Evolutionary conservation across 2,888 invertebrate species (phyloP), one percentile per base, ranked within the genome.

Genomic region (Lottia gigantea): DNA sequence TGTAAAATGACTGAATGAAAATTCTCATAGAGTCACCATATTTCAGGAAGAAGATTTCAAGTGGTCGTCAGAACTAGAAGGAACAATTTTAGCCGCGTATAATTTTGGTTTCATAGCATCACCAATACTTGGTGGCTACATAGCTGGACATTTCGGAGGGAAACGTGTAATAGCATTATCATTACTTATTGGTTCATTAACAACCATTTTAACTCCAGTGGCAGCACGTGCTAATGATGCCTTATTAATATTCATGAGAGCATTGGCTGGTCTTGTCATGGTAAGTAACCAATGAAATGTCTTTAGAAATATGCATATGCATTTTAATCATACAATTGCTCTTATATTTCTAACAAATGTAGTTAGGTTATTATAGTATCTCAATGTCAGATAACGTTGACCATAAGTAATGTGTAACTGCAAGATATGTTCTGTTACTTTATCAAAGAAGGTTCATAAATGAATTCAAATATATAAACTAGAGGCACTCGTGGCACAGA

Each of bases 101-200:
- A 86, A 84, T 79, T 84, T 82, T 75, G 87, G 87, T 19, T 86
- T 86, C 71, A 79, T 85, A 62, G 66, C 81, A 46, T 85, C 85
- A 0, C 87, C 86, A 47, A 67, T 86, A 19, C 79, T 83, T 25
- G 86, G 85, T 8, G 86, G 86, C 1, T 82, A 81, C 77, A 83
- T 95, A 26, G 93, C 95, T 0, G 95, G 95, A 80, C 91, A 91
- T 80, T 94, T 94, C 76, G 95, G 95, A 26, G 95, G 95, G n/a
- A 95, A 95, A 86, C 93, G 94, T 89, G 92, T 94, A 0, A 90
- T 95, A 12, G 94, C 94, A 0, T 89, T 94, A 71, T 95, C 95
- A 64, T 93, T 95, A 26, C 88, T 95, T 0, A 93, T 93, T 8
- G 94, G 95, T 0, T 94, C 94, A 0, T 86, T 95, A 16, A 93